Evolutionary conservation across 2,888 invertebrate genomes (phyloP).

Genomic region (Dasypogon diadema): DNA sequence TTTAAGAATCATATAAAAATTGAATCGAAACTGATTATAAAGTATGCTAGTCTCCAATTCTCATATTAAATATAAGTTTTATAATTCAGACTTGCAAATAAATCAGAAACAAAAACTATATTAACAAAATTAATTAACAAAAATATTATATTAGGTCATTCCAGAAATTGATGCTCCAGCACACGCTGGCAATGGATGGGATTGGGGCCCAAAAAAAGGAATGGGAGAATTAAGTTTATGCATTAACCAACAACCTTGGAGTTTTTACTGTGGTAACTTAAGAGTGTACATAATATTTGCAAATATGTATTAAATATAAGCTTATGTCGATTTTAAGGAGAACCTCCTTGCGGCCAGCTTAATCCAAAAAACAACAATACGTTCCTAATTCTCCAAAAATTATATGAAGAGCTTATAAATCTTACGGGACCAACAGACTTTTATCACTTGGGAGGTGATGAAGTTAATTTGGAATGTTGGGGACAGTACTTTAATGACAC

Average conservation of each 20-base stretch:
- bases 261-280: conserved; percentile 75
- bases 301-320: conserved; percentile 37
- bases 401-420: conserved; percentile 81
- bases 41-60: no score
- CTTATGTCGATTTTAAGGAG: conserved; percentile 63
- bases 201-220: conserved; percentile 82
- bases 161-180: conserved; percentile 93
- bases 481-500: conserved; percentile 79
- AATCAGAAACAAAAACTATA: no score
- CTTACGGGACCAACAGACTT: conserved; percentile 82
- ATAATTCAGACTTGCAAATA: no score
- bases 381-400: conserved; percentile 78
- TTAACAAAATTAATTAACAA: no score
- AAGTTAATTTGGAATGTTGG: conserved; percentile 85
- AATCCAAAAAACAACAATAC: conserved; percentile 85
- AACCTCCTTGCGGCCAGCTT: conserved; percentile 88
- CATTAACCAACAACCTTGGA: conserved; percentile 85
- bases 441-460: conserved; percentile 80
- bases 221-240: conserved; percentile 84
- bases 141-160: conserved; percentile 76
- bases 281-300: neutral
- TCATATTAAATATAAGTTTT: no score
- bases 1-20: no score
- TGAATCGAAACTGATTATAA: no score
- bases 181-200: conserved; percentile 89